Conservation (phyloP, 2,888 invertebrate genomes). For the Atethmia centrago region DNA sequence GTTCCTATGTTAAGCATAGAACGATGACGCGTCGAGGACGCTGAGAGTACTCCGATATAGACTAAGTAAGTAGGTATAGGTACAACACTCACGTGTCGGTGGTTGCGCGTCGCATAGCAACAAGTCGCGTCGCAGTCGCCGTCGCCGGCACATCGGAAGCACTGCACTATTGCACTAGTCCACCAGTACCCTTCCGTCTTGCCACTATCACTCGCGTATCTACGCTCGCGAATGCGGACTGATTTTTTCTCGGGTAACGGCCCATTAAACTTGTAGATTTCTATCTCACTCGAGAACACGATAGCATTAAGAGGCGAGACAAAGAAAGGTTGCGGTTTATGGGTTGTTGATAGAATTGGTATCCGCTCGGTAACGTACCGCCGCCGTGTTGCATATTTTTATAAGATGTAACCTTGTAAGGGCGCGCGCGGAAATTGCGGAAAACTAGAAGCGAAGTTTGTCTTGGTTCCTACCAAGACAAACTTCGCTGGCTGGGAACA, state of each 20-base stretch:
- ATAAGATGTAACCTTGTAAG: slow-evolving; percentile 82
- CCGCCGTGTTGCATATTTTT: slow-evolving; percentile 89
- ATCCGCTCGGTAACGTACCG: slow-evolving; percentile 89
- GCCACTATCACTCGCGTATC: slow-evolving; percentile 90
- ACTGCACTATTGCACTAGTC: slow-evolving; percentile 75
- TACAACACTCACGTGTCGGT: slow-evolving; percentile 59
- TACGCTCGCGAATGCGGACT: slow-evolving; percentile 90
- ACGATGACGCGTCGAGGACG: slow-evolving; percentile 67
- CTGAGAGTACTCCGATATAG: slow-evolving; percentile 20
- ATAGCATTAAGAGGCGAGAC: slow-evolving; percentile 87
- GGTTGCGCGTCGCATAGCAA: slow-evolving; percentile 71
- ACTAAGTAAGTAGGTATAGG: slow-evolving; percentile 25
- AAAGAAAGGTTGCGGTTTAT: slow-evolving; percentile 91
- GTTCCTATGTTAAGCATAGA: slow-evolving; percentile 64
- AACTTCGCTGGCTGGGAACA: too few relatives aligned
- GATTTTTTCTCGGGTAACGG: slow-evolving; percentile 91
- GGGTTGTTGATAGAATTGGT: slow-evolving; percentile 91
- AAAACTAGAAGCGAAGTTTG: slow-evolving; percentile 15
- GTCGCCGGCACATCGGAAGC: slow-evolving; percentile 60
- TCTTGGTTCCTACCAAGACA: too few relatives aligned
- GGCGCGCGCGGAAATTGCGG: slow-evolving; percentile 60
- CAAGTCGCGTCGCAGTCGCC: slow-evolving; percentile 75
- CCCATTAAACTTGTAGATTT: slow-evolving; percentile 90
- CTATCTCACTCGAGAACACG: slow-evolving; percentile 88
- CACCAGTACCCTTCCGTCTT: slow-evolving; percentile 84